Conservation (phyloP, 2,797 vertebrate species). For the Otolemur crassicaudatus region DNA sequence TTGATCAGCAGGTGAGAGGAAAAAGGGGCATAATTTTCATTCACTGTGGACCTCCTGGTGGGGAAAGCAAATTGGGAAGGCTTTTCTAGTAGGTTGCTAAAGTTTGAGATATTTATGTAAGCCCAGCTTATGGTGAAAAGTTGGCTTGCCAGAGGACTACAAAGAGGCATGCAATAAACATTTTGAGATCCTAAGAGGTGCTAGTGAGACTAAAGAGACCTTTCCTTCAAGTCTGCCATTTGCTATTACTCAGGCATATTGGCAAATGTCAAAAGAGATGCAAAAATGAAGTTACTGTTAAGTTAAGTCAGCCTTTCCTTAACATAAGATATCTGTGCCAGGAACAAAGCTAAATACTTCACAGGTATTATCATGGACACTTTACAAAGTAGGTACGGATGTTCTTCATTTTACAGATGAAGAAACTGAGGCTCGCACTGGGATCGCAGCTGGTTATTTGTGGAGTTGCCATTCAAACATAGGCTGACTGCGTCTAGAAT, state of each 20-base stretch:
- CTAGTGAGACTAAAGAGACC: background rate
- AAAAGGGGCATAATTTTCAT: background rate
- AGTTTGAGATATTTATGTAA: background rate
- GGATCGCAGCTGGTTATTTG: background rate
- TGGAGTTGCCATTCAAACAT: background rate
- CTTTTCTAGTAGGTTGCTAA: background rate
- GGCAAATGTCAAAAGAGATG: background rate
- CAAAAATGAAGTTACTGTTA: fast-evolving
- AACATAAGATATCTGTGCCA: background rate
- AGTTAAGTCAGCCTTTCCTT: background rate
- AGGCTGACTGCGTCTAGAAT: background rate
- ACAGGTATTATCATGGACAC: background rate
- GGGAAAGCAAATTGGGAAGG: background rate
- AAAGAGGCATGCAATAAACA: background rate
- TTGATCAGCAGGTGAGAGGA: background rate
- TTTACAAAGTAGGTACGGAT: background rate
- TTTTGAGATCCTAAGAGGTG: background rate
- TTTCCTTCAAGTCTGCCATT: background rate
- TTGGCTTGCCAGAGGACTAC: background rate
- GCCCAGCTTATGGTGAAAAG: background rate
- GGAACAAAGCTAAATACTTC: background rate
- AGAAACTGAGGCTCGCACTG: background rate
- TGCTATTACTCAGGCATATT: background rate
- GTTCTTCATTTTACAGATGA: background rate
- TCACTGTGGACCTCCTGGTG: background rate